Evolutionary conservation across 1,140 invertebrate species (phyloP), one percentile per base, ranked within the genome.

Genomic region (Drosophila lowei): DNA sequence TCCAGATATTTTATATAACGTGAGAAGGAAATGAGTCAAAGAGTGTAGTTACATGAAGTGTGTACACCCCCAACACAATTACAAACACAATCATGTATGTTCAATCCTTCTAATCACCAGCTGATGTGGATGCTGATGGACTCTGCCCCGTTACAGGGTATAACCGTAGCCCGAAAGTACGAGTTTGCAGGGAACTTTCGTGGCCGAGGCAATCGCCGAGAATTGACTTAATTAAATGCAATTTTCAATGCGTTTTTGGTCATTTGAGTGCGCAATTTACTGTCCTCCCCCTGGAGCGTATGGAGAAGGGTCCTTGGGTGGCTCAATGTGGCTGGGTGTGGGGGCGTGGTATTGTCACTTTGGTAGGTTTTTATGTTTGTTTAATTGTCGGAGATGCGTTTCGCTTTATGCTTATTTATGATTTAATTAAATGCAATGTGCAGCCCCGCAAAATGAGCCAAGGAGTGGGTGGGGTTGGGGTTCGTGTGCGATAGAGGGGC

Each of bases 351-450:
- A 76, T 79, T 85, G 60, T 74, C 80, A 85, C 63, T 84, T 49
- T 66, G 49, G 61, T 64, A 61, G 54, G 71, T 81, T 88, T 88
- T 88, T 83, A 79, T 88, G 83, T 88, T 88, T 88, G 84, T 83
- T 88, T 88, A 83, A 88, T 88, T 88, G 83, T 75, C 70, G 71
- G 66, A 68, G 66, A 60, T 81, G 81, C 81, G 83, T 64, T 75
- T 54, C 84, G 83, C 75, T 88, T 83, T 76, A 88, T 88, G 83
- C 84, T 88, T 88, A 88, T 88, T 88, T 88, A 88, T 88, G 83
- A 88, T 88, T 88, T 88, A 88, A 88, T 88, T 88, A 88, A 88
- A 80, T 88, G 84, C 79, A 62, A 68, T 55, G 34, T 38, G 58
- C 64, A 54, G 58, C 34, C 34, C 81, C 77, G 61, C 55, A 81